Conservation (phyloP, 2,113 vertebrate species). For the Ellobius talpinus region DNA sequence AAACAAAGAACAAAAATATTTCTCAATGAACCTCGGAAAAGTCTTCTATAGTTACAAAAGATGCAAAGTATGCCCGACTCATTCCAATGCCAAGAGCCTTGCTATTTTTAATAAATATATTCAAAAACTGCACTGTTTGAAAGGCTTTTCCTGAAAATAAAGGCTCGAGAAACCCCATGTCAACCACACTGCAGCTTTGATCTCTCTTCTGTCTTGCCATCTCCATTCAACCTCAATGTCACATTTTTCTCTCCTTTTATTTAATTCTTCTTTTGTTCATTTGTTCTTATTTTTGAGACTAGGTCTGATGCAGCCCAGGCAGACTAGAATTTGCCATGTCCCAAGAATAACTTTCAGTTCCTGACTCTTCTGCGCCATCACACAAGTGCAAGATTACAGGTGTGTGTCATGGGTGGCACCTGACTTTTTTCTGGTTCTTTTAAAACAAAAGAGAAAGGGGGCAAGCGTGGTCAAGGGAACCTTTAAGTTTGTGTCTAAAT, state of each 20-base stretch:
- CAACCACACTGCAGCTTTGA: neutral
- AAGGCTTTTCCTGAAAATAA: neutral
- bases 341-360: neutral
- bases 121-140: neutral
- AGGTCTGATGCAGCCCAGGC: neutral
- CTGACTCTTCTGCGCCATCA: neutral
- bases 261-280: neutral
- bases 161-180: neutral
- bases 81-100: slow-evolving; percentile 1
- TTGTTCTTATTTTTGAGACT: neutral
- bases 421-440: slow-evolving; percentile 31
- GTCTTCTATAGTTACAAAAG: neutral
- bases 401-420: too few relatives aligned
- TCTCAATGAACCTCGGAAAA: slow-evolving; percentile 28
- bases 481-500: neutral
- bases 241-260: slow-evolving; percentile 41
- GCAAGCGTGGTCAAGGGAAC: neutral
- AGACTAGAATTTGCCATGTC: neutral
- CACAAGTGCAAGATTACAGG: neutral
- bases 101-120: neutral
- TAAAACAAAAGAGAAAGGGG: neutral
- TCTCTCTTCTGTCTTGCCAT: neutral
- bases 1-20: neutral
- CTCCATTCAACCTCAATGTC: neutral
- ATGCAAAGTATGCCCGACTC: neutral